A percentile compares a stretch with the other conserved stretches of the same genome.
Evolutionary conservation across 2,888 invertebrate species (phyloP).

Genomic region (Agriotes lineatus): DNA sequence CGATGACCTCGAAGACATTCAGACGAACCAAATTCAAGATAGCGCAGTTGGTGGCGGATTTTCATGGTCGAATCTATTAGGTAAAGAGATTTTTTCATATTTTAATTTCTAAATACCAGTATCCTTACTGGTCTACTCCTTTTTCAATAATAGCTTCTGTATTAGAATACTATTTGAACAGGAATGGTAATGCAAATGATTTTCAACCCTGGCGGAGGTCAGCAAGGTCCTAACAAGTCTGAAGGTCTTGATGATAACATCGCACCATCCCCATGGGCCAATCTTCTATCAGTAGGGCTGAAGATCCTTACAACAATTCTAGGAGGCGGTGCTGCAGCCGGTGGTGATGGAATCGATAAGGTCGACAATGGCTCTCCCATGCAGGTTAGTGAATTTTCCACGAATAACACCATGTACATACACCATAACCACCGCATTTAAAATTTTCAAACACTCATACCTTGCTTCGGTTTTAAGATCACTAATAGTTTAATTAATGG

Average conservation of each 20-base stretch:
- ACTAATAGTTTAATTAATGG: slow-evolving; percentile 11
- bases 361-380: slow-evolving; percentile 90
- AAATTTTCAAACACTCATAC: no score
- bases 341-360: slow-evolving; percentile 87
- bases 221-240: slow-evolving; percentile 84
- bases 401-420: no score
- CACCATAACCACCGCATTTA: no score
- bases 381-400: slow-evolving; percentile 87
- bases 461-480: neutral
- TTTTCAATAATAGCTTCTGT: no score
- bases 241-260: slow-evolving; percentile 78
- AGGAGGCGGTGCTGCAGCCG: slow-evolving; percentile 80
- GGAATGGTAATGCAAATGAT: slow-evolving; percentile 90
- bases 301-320: slow-evolving; percentile 88
- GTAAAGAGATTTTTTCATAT: slow-evolving; percentile 60
- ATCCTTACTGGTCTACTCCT: no score
- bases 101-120: no score
- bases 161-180: slow-evolving; percentile 51
- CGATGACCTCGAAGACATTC: slow-evolving; percentile 85
- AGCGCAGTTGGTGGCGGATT: slow-evolving; percentile 72
- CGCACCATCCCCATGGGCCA: slow-evolving; percentile 88
- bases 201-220: slow-evolving; percentile 75
- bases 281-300: slow-evolving; percentile 86
- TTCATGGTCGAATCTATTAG: slow-evolving; percentile 90
- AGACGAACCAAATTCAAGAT: slow-evolving; percentile 84